A percentile compares a stretch with the other conserved stretches of the same genome.
Conservation (phyloP, 1,140 invertebrate genomes). For the Chironomus striatipennis region DNA sequence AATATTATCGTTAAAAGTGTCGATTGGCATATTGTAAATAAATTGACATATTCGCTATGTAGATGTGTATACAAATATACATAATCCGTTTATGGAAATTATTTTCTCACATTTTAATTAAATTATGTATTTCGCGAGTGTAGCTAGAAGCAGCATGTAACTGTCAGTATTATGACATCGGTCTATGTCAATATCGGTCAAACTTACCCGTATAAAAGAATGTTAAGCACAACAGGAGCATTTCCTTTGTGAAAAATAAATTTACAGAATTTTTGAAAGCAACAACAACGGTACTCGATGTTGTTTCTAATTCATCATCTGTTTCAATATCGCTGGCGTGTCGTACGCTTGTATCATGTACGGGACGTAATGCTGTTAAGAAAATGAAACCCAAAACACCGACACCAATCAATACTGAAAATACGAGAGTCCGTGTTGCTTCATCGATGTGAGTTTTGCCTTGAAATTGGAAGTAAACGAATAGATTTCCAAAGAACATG, state of each 20-base stretch:
- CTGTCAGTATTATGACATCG: too few relatives aligned
- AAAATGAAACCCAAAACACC: slow-evolving; percentile 59
- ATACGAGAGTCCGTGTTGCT: slow-evolving; percentile 59
- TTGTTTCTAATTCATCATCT: slow-evolving; percentile 44
- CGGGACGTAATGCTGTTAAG: slow-evolving; percentile 53
- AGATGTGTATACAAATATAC: too few relatives aligned
- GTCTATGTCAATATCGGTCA: too few relatives aligned
- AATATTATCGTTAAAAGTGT: too few relatives aligned
- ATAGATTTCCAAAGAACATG: slow-evolving; percentile 87
- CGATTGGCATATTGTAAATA: too few relatives aligned
- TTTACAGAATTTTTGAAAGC: slow-evolving; percentile 64
- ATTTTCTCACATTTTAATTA: too few relatives aligned
- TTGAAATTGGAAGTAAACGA: slow-evolving; percentile 85
- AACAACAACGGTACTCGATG: slow-evolving; percentile 49
- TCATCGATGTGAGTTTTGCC: slow-evolving; percentile 57
- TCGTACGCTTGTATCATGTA: slow-evolving; percentile 46
- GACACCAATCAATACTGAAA: slow-evolving; percentile 61
- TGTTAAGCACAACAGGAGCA: slow-evolving; percentile 74
- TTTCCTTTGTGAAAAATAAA: slow-evolving; percentile 70
- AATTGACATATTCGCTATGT: too few relatives aligned
- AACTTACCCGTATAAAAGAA: slow-evolving; percentile 82
- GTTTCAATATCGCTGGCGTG: slow-evolving; percentile 46
- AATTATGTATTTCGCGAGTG: too few relatives aligned
- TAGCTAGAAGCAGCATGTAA: too few relatives aligned
- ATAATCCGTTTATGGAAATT: too few relatives aligned